These are phyloP conservation scores for Athrips mouffetella DNA, from an alignment of 2,888 invertebrate species.

Conservation along the genomic window DNA sequence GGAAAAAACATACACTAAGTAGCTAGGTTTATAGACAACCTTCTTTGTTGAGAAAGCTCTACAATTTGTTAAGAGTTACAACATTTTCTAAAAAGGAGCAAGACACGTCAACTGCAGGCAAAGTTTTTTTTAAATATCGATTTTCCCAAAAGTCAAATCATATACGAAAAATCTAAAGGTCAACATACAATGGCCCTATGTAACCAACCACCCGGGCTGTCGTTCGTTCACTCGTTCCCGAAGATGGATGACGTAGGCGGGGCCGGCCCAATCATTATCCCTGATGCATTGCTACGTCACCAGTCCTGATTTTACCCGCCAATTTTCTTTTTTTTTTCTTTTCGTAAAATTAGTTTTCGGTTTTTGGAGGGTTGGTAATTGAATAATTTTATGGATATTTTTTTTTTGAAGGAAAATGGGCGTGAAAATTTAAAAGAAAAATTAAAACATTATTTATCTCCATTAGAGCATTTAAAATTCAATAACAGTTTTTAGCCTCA, in stretches of 20 bases:
- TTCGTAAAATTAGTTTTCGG: constrained; percentile 40
- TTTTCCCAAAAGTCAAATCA: not conserved
- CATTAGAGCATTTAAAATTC: not conserved
- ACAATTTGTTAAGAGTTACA: no score
- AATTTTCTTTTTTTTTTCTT: constrained; percentile 43
- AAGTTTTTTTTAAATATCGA: no score
- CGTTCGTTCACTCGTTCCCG: constrained; percentile 43
- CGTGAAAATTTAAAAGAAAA: not conserved
- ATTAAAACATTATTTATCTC: not conserved
- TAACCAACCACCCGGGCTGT: constrained; percentile 52
- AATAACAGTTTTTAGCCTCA: not conserved
- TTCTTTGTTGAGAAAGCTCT: no score
- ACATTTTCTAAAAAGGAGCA: no score
- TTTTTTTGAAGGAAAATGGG: not conserved
- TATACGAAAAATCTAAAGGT: not conserved
- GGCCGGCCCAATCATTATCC: constrained; percentile 77
- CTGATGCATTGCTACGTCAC: constrained; percentile 75
- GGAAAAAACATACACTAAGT: no score
- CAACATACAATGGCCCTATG: constrained; percentile 13
- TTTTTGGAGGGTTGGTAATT: not conserved
- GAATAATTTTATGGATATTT: not conserved
- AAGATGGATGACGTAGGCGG: constrained; percentile 77
- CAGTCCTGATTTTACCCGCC: constrained; percentile 44
- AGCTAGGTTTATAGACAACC: no score
- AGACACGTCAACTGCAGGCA: no score